Base-by-base conservation (phyloP, 2,797 vertebrate genomes). In the Hippoglossus hippoglossus region DNA sequence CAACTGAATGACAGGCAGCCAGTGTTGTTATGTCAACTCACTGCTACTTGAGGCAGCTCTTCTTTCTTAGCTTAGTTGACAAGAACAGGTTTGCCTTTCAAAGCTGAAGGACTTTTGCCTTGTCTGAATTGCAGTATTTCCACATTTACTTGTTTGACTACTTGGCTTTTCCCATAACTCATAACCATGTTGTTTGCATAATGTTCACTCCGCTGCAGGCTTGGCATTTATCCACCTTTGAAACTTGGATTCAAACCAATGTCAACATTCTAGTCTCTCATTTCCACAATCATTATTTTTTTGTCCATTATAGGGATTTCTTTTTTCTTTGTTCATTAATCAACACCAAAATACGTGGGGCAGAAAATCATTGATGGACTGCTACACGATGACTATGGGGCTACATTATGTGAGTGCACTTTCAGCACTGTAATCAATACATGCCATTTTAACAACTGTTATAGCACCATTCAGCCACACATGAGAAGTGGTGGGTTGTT, bases 11-110 rank as follows among this genome's bases (percentile, higher is more conserved):
- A 71, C 15, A 36, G 36, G 26, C 63, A 13, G 18, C 39, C 15
- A 12, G 36, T 46, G 12, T 44, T 52, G 16, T 28, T 18, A 1
- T 36, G 55, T 39, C 41, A 9, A 64, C 44, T 15, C 12, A 5
- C 26, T 44, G 10, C 19, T 44, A 18, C 46, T 18, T 2, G 3
- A 58, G 41, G 13, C 50, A 22, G 47, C 54, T 24, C 61, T 66
- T 31, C 5, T 7, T 19, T 36, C 15, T 36, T 18, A 18, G 34
- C 39, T 21, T 63, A 28, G 19, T 47, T 47, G 19, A 54, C 44
- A 36, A 46, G 60, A 83, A 76, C 63, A 82, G 49, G 67, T 80
- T 88, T 65, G 12, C 18, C 59, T 62, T 63, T 69, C 4, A 24
- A 21, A 47, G 19, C 26, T 22, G 4, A 39, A 44, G 28, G 34